Conservation (phyloP, 2,888 invertebrate genomes). For the Calameuta filiformis region DNA sequence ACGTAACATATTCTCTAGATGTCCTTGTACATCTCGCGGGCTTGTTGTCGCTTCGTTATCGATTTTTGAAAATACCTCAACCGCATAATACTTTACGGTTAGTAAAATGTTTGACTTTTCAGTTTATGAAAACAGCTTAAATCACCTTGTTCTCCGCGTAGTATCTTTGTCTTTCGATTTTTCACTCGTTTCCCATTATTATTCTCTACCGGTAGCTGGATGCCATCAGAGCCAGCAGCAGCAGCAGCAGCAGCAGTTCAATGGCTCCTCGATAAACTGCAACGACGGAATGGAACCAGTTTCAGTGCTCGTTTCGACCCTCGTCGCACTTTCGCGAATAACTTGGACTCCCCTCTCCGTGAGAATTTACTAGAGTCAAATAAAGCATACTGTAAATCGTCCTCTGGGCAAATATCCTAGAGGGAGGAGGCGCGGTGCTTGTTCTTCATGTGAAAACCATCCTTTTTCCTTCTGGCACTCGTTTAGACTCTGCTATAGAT, state of each 20-base stretch:
- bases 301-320: background rate
- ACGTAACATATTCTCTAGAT: constrained; percentile 7
- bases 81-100: background rate
- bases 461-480: background rate
- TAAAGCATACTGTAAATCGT: background rate
- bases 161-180: background rate
- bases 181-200: background rate
- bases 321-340: background rate
- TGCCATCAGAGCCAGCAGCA: background rate
- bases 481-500: background rate
- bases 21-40: constrained; percentile 16
- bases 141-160: background rate
- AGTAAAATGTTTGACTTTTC: background rate
- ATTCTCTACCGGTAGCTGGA: background rate
- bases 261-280: background rate
- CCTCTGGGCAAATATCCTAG: background rate
- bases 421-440: background rate
- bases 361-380: background rate
- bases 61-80: constrained; percentile 11
- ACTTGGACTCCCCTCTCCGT: background rate
- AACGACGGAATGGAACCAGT: background rate
- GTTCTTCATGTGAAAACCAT: background rate
- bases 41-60: constrained; percentile 32
- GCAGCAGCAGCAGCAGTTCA: background rate
- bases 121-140: background rate